These are phyloP conservation scores for Zygaena filipendulae DNA, from an alignment of 2,888 invertebrate genomes.

Conservation along the genomic window DNA sequence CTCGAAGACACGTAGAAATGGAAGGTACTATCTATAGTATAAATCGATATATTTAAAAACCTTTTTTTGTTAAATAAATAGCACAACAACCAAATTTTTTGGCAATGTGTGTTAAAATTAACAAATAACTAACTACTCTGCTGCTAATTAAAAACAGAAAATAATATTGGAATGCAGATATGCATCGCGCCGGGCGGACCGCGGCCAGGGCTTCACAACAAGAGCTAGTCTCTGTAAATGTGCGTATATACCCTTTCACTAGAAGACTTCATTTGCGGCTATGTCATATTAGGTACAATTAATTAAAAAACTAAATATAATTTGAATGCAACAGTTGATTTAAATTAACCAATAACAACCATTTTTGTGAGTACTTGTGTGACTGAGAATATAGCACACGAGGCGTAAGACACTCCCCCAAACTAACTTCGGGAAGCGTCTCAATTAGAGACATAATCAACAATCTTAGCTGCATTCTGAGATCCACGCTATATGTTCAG, in stretches of 20 bases:
- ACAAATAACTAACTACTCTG: conserved; percentile 53
- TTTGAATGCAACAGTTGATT: conserved; percentile 62
- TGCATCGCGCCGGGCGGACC: conserved; percentile 68
- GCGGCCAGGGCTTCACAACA: conserved; percentile 48
- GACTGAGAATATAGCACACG: conserved; percentile 57
- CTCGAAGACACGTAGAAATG: conserved; percentile 55
- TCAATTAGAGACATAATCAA: conserved; percentile 29
- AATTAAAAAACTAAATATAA: conserved; percentile 54
- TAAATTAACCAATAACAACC: conserved; percentile 59
- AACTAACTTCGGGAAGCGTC: conserved; percentile 23
- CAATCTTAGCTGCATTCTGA: conserved; percentile 62
- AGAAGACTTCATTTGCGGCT: conserved; percentile 60
- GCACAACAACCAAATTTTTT: conserved; percentile 65
- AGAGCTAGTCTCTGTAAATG: conserved; percentile 44
- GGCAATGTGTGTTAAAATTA: conserved; percentile 61
- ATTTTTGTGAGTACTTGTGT: conserved; percentile 52
- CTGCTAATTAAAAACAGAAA: conserved; percentile 61
- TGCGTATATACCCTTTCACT: conserved; percentile 60
- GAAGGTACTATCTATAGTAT: too few relatives aligned
- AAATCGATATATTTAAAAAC: conserved; percentile 47
- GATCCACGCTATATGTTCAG: conserved; percentile 65
- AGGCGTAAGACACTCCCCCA: conserved; percentile 29
- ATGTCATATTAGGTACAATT: conserved; percentile 49
- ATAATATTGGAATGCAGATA: conserved; percentile 69
- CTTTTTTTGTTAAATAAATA: conserved; percentile 51